Conservation (phyloP, 2,888 invertebrate genomes). For the Athripsodes cinereus region DNA sequence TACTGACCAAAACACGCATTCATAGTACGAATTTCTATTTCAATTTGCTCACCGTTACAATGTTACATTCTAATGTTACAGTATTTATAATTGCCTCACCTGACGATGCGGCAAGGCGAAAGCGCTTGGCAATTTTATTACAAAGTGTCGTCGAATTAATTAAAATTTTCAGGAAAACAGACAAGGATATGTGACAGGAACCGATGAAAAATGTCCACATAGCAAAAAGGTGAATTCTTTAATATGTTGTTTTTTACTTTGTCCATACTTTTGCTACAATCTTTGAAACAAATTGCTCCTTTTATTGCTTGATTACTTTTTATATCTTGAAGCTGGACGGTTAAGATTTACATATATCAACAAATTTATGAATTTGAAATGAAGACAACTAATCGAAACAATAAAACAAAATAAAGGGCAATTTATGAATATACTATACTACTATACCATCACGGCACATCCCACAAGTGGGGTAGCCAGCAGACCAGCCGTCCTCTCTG, state of each 20-base stretch:
- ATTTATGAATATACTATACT: no score
- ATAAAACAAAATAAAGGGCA: background rate
- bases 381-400: background rate
- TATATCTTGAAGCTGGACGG: no score
- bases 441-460: no score
- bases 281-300: no score
- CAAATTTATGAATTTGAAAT: background rate
- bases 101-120: no score
- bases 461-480: no score
- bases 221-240: background rate
- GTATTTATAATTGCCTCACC: no score
- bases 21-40: background rate
- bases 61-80: no score
- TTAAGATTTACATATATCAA: background rate
- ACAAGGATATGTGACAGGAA: background rate
- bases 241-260: background rate
- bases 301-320: no score
- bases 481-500: no score
- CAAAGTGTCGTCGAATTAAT: background rate
- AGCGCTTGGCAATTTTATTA: background rate
- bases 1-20: conserved; percentile 25
- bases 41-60: background rate
- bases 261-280: no score
- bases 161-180: background rate
- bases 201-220: background rate